Percentiles rank a stretch among this genome's conserved stretches.
These are phyloP conservation scores for Thecocarcelia acutangulata DNA, from an alignment of 2,888 invertebrate species.

Conservation along the genomic window DNA sequence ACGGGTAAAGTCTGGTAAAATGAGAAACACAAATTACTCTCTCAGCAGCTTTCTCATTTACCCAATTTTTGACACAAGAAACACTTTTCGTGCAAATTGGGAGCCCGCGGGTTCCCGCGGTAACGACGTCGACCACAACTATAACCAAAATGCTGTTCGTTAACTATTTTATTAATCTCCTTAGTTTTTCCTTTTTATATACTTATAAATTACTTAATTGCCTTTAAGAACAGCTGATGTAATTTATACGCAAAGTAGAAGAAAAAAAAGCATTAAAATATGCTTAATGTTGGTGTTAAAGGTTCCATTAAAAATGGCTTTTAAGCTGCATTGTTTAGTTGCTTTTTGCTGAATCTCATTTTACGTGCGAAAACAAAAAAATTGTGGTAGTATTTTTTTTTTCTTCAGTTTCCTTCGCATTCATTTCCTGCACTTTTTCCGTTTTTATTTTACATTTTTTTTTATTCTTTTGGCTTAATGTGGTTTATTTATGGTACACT, in stretches of 20 bases:
- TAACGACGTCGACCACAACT: no score
- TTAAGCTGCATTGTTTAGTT: background rate
- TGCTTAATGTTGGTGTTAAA: background rate
- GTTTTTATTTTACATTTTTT: background rate
- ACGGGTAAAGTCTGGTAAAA: no score
- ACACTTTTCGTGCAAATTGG: no score
- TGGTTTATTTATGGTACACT: background rate
- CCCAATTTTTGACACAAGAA: no score
- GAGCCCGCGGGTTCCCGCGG: no score
- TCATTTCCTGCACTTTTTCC: slow-evolving; percentile 3
- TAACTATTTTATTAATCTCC: no score
- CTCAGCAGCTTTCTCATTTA: no score
- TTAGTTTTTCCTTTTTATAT: background rate
- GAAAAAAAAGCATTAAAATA: background rate
- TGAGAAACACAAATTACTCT: no score
- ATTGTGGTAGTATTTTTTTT: background rate
- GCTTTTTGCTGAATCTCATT: background rate
- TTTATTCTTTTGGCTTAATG: background rate
- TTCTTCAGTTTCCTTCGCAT: background rate
- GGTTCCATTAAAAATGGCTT: background rate
- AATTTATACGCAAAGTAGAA: background rate
- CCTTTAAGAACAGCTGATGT: background rate
- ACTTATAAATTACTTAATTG: background rate
- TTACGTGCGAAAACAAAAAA: background rate
- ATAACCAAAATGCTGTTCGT: no score